Evolutionary conservation across 2,888 invertebrate species (phyloP), one percentile per base, ranked within the genome.

Genomic region (Sinodicranocentrus sp.): DNA sequence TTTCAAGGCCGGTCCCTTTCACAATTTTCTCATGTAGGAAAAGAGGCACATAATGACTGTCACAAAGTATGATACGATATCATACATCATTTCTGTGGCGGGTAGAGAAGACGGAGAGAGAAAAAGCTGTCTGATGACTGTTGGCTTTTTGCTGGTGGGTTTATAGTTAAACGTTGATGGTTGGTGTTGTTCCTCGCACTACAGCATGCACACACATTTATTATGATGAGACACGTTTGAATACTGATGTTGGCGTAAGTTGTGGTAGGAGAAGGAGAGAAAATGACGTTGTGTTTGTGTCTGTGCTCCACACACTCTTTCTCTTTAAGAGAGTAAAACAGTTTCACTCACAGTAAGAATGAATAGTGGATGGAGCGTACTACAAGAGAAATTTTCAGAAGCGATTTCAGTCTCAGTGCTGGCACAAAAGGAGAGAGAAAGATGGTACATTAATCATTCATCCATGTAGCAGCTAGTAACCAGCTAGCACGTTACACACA

Each of bases 371-470:
- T 33, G 33, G 33, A 43, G 43, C n/a, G n/a, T n/a, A n/a, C n/a
- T n/a, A n/a, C 2, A 25, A 19, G 17, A 44, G 15, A 57, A 25
- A 67, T 54, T 76, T 57, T 67, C 54, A 54, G 19, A 76, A 76
- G 67, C 23, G 19, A 5, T 21, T 10, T 67, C 44, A 61, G 10
- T 8, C 25, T 13, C 63, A 65, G 52, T 21, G 63, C 15, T 23
- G 25, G 39, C 21, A 63, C 21, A 59, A 44, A n/a, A n/a, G n/a
- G 68, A 67, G 26, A 83, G 23, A 63, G 59, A 80, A 71, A 80
- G 43, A 84, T 85, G 82, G 84, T 79, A 75, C 86, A 86, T 84
- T 84, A 86, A 86, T 86, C 86, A 86, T 84, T 82, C 84, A 84
- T 86, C 76, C 73, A 70, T 84, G 73, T 33, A 75, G 79, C 71